Evolutionary conservation across 2,797 vertebrate species (phyloP).

Genomic region (Lithobates sylvaticus): DNA sequence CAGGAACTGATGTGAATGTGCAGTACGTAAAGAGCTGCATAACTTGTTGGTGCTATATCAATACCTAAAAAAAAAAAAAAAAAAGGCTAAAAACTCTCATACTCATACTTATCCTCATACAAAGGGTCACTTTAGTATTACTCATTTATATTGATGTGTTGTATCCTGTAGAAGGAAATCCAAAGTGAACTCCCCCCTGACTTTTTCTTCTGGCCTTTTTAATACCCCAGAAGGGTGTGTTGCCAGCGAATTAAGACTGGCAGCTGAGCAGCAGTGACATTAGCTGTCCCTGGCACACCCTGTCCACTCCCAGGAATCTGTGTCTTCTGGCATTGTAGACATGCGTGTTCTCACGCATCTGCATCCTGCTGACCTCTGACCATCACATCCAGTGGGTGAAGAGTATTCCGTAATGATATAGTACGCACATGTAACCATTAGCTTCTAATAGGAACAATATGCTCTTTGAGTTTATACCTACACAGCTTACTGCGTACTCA

Average conservation of each 20-base stretch:
- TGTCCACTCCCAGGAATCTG: conserved; percentile 35
- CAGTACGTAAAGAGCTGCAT: too few species aligned
- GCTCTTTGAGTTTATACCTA: background rate
- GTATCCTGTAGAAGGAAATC: background rate
- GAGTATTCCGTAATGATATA: conserved; percentile 6
- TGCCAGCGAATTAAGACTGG: background rate
- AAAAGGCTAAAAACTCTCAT: too few species aligned
- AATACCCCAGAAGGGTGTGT: conserved; percentile 1
- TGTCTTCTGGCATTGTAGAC: conserved; percentile 19
- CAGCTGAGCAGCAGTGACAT: conserved; percentile 26
- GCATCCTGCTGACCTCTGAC: conserved; percentile 36
- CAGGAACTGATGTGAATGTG: too few species aligned
- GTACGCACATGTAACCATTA: background rate
- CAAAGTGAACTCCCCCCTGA: background rate
- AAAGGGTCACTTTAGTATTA: background rate
- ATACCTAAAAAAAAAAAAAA: too few species aligned
- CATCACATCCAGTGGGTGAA: conserved; percentile 12
- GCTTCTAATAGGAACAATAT: conserved; percentile 5
- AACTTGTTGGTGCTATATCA: too few species aligned
- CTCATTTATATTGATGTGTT: too few species aligned
- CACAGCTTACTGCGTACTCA: background rate
- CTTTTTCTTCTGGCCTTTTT: background rate
- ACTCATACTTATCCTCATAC: background rate
- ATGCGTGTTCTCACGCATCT: conserved; percentile 19
- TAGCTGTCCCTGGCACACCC: conserved; percentile 24